Base-by-base conservation (phyloP, 1,140 invertebrate genomes). In the Caerostris darwini region DNA sequence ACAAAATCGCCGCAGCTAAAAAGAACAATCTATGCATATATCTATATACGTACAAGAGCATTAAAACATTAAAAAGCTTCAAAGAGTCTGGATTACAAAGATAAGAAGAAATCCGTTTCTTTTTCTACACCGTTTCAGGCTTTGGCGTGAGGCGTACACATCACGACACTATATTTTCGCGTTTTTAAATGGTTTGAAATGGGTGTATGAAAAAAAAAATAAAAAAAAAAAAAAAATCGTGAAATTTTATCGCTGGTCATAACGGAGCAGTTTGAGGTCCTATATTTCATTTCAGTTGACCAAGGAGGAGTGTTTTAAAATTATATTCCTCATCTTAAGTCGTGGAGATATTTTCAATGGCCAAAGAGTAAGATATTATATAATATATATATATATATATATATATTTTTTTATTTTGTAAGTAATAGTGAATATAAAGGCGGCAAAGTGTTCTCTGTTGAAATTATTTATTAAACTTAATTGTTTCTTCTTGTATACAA, bases 31-130 rank as follows among this genome's bases (percentile, higher is more conserved):
- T 71, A 19, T 7, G 57, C 59, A 82, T 82, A 82, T 91, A 82
- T 91, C 69, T 59, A 81, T 91, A 91, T 91, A 91, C 17, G 82
- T 61, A 59, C 90, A 91, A 50, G 90, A 61, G 50, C 90, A 91
- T 91, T 82, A 91, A 91, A 91, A 81, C 90, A 91, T 91, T 82
- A 81, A 91, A 91, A 91, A 82, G 90, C 67, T 58, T 91, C 54
- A 91, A 91, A 91, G 57, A 50, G 90, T 54, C 90, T 91, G 90
- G 90, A 91, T 91, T 57, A 81, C 56, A 19, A 58, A 81, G 90
- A 91, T 91, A 91, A 91, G 90, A 59, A 50, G 77, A 53, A 19
- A 77, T 61, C 8, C 14, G 14, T 64, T 82, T 82, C 61, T 91
- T 59, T 81, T 3, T 59, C 12, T 6, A 53, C 77, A 17, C 53